Conservation (phyloP, 2,797 vertebrate genomes). For the Scyliorhinus canicula region DNA sequence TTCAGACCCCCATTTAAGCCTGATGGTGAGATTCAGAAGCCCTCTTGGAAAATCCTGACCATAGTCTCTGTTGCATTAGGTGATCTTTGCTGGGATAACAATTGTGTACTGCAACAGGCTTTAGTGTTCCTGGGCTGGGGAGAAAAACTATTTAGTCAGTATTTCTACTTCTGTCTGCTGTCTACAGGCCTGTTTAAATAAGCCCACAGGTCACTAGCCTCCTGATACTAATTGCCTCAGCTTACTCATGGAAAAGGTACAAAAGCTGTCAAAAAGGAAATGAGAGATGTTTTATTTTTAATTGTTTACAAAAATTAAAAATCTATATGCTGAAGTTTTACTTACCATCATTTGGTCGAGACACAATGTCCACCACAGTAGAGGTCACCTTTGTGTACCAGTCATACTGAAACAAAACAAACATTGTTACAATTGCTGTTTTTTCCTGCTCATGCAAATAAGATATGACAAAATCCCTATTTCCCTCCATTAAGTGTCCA, state of each 20-base stretch:
- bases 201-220: neutral
- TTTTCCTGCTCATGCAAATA: neutral
- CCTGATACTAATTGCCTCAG: neutral
- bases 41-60: too few relatives aligned
- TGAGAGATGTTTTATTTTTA: too few relatives aligned
- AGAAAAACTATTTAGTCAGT: neutral
- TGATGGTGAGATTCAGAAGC: too few relatives aligned
- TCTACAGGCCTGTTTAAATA: neutral
- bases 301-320: too few relatives aligned
- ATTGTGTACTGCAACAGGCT: too few relatives aligned
- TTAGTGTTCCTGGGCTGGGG: neutral
- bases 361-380: constrained; percentile 76
- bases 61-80: neutral
- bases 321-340: neutral
- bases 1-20: too few relatives aligned
- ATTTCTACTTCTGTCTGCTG: neutral
- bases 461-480: neutral
- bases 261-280: neutral
- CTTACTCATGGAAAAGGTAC: neutral
- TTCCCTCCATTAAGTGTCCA: neutral
- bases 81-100: neutral
- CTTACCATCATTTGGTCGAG: constrained; percentile 69
- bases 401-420: constrained; percentile 69
- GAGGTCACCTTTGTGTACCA: constrained; percentile 88
- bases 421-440: neutral